Conservation (phyloP, 2,797 vertebrate species). For the Nyctibius grandis region DNA sequence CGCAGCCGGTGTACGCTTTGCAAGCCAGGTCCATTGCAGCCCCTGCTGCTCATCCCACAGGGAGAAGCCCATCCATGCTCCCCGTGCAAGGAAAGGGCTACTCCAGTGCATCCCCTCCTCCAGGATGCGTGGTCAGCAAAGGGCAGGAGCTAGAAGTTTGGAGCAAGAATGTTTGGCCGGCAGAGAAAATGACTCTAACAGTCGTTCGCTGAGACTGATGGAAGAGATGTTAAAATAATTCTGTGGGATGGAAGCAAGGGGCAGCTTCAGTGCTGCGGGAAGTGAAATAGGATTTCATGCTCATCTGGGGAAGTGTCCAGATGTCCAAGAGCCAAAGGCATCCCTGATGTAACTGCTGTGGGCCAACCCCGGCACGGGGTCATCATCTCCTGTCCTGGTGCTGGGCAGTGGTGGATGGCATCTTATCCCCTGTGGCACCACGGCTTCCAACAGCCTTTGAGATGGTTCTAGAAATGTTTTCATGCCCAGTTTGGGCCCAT, state of each 20-base stretch:
- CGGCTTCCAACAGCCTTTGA: background rate
- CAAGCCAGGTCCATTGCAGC: background rate
- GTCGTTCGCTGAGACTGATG: background rate
- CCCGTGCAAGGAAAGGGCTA: background rate
- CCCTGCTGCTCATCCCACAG: rapidly evolving
- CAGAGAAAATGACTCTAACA: background rate
- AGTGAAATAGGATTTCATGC: background rate
- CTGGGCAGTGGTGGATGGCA: background rate
- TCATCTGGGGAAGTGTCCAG: background rate
- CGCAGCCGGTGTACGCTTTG: rapidly evolving
- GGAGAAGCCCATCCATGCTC: background rate
- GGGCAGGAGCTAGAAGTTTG: background rate
- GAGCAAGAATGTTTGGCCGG: background rate
- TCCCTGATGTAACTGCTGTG: background rate
- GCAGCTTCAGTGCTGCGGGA: background rate
- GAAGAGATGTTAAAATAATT: background rate
- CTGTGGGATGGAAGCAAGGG: background rate
- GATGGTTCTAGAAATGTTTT: background rate
- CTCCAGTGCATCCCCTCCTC: background rate
- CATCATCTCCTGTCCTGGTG: background rate
- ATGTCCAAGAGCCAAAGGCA: background rate
- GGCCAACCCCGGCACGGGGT: background rate
- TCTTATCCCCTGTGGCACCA: rapidly evolving
- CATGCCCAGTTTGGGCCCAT: too few relatives aligned
- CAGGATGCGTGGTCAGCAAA: background rate